These are phyloP conservation scores for Eupithecia insigniata DNA, from an alignment of 2,888 invertebrate genomes.

Conservation along the genomic window DNA sequence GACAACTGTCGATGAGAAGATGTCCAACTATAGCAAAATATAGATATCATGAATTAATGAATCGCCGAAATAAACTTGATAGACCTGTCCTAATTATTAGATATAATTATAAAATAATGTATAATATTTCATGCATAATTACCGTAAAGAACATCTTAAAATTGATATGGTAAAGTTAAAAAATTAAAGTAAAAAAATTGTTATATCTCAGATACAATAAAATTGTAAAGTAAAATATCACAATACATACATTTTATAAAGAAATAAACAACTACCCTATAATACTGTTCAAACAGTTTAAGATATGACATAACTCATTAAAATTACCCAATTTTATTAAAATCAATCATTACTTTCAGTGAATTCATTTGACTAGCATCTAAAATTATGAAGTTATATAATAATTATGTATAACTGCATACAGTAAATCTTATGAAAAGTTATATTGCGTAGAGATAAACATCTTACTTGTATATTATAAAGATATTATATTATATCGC, in stretches of 20 bases:
- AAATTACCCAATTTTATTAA: slow-evolving; percentile 66
- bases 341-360: slow-evolving; percentile 71
- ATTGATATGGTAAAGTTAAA: background rate
- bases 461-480: slow-evolving; percentile 16
- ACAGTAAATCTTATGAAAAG: slow-evolving; percentile 20
- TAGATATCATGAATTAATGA: too few relatives aligned
- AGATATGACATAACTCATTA: slow-evolving; percentile 65
- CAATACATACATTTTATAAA: slow-evolving; percentile 71
- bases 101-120: background rate
- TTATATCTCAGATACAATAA: slow-evolving; percentile 54
- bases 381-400: slow-evolving; percentile 60
- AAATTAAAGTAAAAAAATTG: background rate
- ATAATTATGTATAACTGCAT: slow-evolving; percentile 18
- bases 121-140: background rate
- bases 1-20: too few relatives aligned
- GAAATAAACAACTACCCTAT: slow-evolving; percentile 78
- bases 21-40: too few relatives aligned
- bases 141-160: background rate
- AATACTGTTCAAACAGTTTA: slow-evolving; percentile 78
- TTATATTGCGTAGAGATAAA: slow-evolving; percentile 20
- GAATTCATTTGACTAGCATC: slow-evolving; percentile 81
- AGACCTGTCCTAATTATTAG: background rate
- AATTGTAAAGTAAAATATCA: slow-evolving; percentile 67
- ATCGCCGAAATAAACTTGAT: background rate
- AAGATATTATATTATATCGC: too few relatives aligned